These are phyloP conservation scores for Tipula confusa DNA, from an alignment of 2,888 invertebrate genomes.

Conservation along the genomic window DNA sequence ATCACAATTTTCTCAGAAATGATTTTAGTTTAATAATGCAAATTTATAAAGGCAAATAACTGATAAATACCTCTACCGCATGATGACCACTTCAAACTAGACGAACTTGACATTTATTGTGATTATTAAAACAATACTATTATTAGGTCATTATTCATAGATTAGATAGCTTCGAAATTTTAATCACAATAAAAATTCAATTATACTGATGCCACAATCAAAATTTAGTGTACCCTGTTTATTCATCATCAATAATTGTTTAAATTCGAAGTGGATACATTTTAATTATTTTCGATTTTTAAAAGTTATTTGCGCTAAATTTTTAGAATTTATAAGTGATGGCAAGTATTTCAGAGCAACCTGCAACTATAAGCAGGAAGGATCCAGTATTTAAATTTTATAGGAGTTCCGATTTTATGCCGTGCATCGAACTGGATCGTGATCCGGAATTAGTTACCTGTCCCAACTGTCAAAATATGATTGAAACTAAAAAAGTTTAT, in stretches of 20 bases:
- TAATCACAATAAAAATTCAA: not conserved
- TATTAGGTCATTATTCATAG: not conserved
- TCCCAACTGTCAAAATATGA: not conserved
- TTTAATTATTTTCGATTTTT: not conserved
- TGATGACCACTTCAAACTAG: not conserved
- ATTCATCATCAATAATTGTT: not conserved
- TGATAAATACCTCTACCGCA: not conserved
- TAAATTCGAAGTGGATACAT: not conserved
- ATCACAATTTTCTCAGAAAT: too few relatives aligned
- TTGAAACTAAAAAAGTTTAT: not conserved
- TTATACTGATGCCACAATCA: not conserved
- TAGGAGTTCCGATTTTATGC: not conserved
- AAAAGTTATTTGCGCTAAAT: not conserved
- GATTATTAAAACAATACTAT: not conserved
- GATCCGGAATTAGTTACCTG: not conserved
- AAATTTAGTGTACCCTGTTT: not conserved
- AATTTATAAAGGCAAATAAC: too few relatives aligned
- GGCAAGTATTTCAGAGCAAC: not conserved
- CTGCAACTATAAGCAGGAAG: too few relatives aligned
- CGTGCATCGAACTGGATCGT: not conserved
- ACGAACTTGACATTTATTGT: not conserved
- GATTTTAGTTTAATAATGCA: too few relatives aligned
- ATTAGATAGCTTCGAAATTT: not conserved
- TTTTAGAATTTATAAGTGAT: not conserved
- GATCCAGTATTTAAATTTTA: too few relatives aligned